Evolutionary conservation across 2,113 vertebrate genomes (phyloP), one percentile per base, ranked within the genome.

Genomic region (Calonectris borealis): DNA sequence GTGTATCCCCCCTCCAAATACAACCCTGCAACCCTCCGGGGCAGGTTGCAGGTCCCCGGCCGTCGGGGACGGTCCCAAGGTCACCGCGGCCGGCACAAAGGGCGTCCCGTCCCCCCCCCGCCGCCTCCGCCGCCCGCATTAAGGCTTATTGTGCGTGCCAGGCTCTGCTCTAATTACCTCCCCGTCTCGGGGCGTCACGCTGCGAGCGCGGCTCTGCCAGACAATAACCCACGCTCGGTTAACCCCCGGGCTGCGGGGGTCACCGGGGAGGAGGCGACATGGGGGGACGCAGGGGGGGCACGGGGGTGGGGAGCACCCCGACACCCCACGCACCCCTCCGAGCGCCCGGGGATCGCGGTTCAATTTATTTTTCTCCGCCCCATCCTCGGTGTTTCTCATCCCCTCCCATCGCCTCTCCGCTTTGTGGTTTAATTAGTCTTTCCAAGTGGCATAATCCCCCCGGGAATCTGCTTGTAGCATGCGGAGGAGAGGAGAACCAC

Each of bases 391-490:
- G 5, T 69, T 84, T 80, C 72, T 49, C 92, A 85, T 91, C 97
- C 94, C 93, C 89, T 94, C 38, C 66, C 79, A 51, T 80, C 18
- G 11, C 64, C 85, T 96, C 94, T 85, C 40, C 1, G 86, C 96
- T 96, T 81, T 79, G 90, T 96, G 96, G 96, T 97, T 98, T 98
- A 97, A 98, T 97, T 97, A 98, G 97, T 92, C 88, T 94, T 98
- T 98, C 96, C 94, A 92, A 97, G 97, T 85, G 92, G 94, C 75
- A 88, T 92, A 71, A 88, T 87, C 94, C 96, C 95, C 58, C 95
- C 69, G 93, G 96, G 97, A 96, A 95, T 92, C 76, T 54, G 44
- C 94, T 87, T 27, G 91, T 90, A 95, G 96, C 92, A 60, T 93
- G 82, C 55, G 52, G 95, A 88, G 95, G 94, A 94, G 86, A 95